A percentile compares a stretch with the other conserved stretches of the same genome.
Conservation (phyloP, 1,140 invertebrate species). For the Proctacanthus coquilletti region DNA sequence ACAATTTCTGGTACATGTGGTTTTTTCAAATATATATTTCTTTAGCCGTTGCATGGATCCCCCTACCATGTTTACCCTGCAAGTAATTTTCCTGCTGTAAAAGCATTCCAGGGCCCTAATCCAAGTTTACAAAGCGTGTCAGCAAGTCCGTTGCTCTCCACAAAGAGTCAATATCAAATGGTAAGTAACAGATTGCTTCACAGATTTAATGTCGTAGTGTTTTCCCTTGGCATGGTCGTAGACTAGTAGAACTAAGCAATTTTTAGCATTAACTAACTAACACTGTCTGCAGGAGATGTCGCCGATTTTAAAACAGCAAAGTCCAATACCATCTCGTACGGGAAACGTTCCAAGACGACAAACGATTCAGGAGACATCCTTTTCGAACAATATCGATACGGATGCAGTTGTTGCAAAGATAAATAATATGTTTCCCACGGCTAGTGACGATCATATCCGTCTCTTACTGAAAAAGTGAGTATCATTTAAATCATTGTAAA, state of each 20-base stretch:
- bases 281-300: no score
- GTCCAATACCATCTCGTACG: constrained; percentile 30
- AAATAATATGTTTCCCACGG: constrained; percentile 80
- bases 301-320: no score
- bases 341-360: constrained; percentile 34
- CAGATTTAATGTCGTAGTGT: no score
- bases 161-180: constrained; percentile 16
- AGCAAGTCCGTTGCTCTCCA: constrained; percentile 24
- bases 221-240: no score
- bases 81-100: constrained; percentile 24
- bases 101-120: constrained; percentile 22
- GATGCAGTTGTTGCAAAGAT: constrained; percentile 65
- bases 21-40: constrained; percentile 2
- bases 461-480: constrained; percentile 75
- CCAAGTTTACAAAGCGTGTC: constrained; percentile 23
- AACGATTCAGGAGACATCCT: constrained; percentile 49
- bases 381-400: constrained; percentile 42
- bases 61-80: constrained; percentile 29
- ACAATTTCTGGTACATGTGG: constrained; percentile 1
- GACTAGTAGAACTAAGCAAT: no score
- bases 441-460: constrained; percentile 73
- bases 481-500: neutral
- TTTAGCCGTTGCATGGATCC: constrained; percentile 19
- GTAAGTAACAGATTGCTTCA: constrained; percentile 11
- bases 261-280: no score